Evolutionary conservation across 2,113 vertebrate species (phyloP).

Genomic region (Boleophthalmus pectinirostris): DNA sequence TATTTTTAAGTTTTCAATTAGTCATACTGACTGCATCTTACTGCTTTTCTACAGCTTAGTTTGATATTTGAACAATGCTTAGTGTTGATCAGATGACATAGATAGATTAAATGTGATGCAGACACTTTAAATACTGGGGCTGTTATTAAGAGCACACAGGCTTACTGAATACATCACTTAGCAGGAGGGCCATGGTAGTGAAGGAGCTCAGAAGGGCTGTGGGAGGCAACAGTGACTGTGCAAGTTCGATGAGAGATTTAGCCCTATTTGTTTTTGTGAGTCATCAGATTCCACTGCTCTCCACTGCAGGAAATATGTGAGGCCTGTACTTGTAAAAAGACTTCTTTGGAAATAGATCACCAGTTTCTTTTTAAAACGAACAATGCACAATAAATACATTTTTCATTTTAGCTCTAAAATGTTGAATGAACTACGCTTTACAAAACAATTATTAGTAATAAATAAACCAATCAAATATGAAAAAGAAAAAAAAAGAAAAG

Average conservation of each 20-base stretch:
- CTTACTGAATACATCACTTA: slow-evolving; percentile 29
- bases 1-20: too few species aligned
- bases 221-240: slow-evolving; percentile 20
- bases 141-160: slow-evolving; percentile 24
- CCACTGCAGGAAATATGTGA: background rate
- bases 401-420: background rate
- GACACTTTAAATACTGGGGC: background rate
- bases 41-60: background rate
- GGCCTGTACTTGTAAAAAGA: background rate
- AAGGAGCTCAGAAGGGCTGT: slow-evolving; percentile 10
- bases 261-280: slow-evolving; percentile 9
- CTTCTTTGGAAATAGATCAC: background rate
- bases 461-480: too few species aligned
- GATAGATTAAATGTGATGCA: background rate
- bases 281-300: slow-evolving; percentile 3
- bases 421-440: background rate
- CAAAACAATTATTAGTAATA: background rate
- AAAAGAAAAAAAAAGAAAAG: too few species aligned
- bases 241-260: slow-evolving; percentile 28
- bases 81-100: slow-evolving; percentile 21
- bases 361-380: background rate
- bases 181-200: slow-evolving; percentile 22
- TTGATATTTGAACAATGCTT: slow-evolving; percentile 13
- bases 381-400: background rate
- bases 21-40: too few species aligned